Conservation (phyloP, 1,140 invertebrate genomes). For the Coelopa frigida region DNA sequence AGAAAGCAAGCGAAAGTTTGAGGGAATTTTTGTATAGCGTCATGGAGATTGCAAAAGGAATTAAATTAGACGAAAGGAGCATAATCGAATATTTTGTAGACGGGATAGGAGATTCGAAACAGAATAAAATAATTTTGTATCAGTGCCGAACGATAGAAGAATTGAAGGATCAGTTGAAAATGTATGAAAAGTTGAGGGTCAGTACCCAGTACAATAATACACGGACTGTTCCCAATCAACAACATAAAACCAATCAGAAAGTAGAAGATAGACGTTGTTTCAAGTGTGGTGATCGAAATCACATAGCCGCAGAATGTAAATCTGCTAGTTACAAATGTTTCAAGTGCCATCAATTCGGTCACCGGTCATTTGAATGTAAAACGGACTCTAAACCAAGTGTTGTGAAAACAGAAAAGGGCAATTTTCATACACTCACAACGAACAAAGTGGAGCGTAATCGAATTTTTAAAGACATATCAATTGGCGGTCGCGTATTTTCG, state of each 20-base stretch:
- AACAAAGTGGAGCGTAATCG: too few relatives aligned
- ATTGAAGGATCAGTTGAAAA: not conserved
- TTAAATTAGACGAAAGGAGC: not conserved
- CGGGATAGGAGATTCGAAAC: not conserved
- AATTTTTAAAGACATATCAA: too few relatives aligned
- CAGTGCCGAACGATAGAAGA: not conserved
- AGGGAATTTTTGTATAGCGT: not conserved
- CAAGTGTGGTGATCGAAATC: not conserved
- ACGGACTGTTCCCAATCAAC: not conserved
- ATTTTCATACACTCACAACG: too few relatives aligned
- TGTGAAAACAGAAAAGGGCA: too few relatives aligned
- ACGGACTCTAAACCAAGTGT: too few relatives aligned
- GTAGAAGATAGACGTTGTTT: not conserved
- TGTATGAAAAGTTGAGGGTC: not conserved
- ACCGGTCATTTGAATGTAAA: too few relatives aligned
- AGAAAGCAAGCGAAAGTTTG: not conserved
- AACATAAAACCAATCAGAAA: not conserved
- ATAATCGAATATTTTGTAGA: not conserved
- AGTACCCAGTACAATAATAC: not conserved
- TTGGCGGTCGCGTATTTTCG: too few relatives aligned
- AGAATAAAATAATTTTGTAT: not conserved
- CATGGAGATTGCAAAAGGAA: not conserved
- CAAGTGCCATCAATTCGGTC: not conserved
- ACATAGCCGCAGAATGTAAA: not conserved
- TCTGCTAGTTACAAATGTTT: not conserved